Conservation (phyloP, 2,113 vertebrate species). For the Lophura nycthemera region DNA sequence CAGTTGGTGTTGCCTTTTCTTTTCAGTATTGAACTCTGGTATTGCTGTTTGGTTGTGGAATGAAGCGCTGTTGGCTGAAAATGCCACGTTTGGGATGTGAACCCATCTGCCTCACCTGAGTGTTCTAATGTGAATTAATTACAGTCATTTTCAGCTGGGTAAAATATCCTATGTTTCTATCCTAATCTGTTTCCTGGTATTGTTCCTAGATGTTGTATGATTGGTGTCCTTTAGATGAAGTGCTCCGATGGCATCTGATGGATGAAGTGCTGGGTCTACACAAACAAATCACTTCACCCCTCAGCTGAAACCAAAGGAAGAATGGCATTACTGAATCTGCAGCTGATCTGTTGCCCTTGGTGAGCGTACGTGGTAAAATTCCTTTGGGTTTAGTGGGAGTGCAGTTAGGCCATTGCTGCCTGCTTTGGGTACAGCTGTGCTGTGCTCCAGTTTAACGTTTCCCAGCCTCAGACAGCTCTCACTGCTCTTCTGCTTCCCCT, state of each 20-base stretch:
- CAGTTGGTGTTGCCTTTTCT: neutral
- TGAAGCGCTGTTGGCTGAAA: neutral
- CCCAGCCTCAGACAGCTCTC: neutral
- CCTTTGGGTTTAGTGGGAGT: neutral
- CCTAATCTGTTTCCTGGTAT: neutral
- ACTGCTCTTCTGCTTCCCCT: neutral
- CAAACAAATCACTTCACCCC: neutral
- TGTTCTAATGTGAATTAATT: neutral
- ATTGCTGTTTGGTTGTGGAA: neutral
- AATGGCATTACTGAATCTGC: neutral
- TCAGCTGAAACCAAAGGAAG: neutral
- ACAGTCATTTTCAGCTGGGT: neutral
- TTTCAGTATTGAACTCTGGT: conserved; percentile 29
- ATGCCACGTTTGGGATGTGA: neutral
- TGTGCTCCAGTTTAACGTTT: neutral
- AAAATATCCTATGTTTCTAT: neutral
- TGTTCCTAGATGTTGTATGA: neutral
- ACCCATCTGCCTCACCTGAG: neutral
- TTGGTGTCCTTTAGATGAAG: neutral
- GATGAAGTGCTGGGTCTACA: neutral
- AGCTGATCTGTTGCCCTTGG: neutral
- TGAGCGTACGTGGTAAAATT: fast-evolving
- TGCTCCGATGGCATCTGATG: neutral
- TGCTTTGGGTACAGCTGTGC: neutral
- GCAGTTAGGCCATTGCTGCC: neutral